Evolutionary conservation across 1,140 invertebrate species (phyloP).

Genomic region (Drosophila navojoa): DNA sequence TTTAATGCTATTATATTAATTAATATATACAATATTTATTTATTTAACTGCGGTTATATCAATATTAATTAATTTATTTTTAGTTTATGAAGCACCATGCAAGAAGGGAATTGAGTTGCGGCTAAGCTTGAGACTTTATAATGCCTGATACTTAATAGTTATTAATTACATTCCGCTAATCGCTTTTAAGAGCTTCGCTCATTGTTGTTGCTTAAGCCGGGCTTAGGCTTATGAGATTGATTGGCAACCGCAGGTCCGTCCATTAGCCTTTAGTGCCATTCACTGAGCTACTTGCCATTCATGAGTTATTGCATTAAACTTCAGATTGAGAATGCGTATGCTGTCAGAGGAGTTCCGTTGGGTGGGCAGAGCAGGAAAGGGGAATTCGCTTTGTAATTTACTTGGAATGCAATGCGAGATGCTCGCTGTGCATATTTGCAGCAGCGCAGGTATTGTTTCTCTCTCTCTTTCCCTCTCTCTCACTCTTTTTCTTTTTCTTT

Average conservation of each 20-base stretch:
- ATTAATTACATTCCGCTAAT: neutral
- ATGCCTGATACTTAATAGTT: neutral
- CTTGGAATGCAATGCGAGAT: slow-evolving; percentile 1
- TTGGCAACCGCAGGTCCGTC: neutral
- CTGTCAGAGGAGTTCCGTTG: neutral
- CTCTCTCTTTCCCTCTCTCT: too few relatives aligned
- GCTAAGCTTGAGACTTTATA: too few relatives aligned
- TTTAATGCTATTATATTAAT: too few relatives aligned
- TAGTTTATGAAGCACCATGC: too few relatives aligned
- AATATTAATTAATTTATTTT: too few relatives aligned
- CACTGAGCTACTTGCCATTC: neutral
- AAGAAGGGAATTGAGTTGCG: too few relatives aligned
- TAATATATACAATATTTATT: too few relatives aligned
- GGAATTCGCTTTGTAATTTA: slow-evolving; percentile 13
- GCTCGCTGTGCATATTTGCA: slow-evolving; percentile 19
- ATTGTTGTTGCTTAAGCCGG: neutral
- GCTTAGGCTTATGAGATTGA: neutral
- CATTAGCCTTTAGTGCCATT: neutral
- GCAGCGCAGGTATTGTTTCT: neutral
- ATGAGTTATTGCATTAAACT: slow-evolving; percentile 15
- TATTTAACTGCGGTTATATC: too few relatives aligned
- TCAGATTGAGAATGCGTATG: slow-evolving; percentile 7
- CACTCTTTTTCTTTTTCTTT: neutral
- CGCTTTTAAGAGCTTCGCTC: neutral
- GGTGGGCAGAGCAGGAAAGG: too few relatives aligned